Conservation (phyloP, 2,797 vertebrate species). For the Ataeniobius toweri region DNA sequence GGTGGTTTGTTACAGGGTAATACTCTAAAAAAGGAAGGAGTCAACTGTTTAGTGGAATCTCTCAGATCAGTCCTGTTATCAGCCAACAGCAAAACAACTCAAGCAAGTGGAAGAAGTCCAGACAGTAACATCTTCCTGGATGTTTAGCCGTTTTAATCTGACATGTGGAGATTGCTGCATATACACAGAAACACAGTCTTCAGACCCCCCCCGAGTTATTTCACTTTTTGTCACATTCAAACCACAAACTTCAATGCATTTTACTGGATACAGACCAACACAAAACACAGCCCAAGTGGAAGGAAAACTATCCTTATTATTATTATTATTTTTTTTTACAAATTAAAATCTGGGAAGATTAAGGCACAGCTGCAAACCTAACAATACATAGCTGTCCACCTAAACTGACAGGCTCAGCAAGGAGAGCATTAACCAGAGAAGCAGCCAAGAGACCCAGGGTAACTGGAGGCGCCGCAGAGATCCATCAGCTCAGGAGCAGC, state of each 20-base stretch:
- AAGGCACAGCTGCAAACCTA: neutral
- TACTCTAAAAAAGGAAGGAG: neutral
- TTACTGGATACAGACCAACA: neutral
- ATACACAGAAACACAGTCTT: conserved; percentile 2
- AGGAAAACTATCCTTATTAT: too few relatives aligned
- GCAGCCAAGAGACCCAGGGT: too few relatives aligned
- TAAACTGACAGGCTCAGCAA: neutral
- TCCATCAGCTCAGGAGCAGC: too few relatives aligned
- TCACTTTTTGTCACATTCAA: too few relatives aligned
- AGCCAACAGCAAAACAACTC: neutral
- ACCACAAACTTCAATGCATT: too few relatives aligned
- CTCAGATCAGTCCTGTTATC: neutral
- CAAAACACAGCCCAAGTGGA: neutral
- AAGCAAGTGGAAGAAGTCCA: neutral
- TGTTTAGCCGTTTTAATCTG: neutral
- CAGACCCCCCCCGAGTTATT: too few relatives aligned
- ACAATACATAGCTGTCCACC: too few relatives aligned
- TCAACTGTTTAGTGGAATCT: neutral
- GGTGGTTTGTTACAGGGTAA: neutral
- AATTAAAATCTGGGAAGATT: neutral
- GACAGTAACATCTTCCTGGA: neutral
- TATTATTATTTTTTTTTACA: too few relatives aligned
- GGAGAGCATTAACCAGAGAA: too few relatives aligned
- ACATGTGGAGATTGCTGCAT: neutral
- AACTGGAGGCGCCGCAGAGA: too few relatives aligned